Conservation (phyloP, 2,113 vertebrate species). For the Marmota monax region DNA sequence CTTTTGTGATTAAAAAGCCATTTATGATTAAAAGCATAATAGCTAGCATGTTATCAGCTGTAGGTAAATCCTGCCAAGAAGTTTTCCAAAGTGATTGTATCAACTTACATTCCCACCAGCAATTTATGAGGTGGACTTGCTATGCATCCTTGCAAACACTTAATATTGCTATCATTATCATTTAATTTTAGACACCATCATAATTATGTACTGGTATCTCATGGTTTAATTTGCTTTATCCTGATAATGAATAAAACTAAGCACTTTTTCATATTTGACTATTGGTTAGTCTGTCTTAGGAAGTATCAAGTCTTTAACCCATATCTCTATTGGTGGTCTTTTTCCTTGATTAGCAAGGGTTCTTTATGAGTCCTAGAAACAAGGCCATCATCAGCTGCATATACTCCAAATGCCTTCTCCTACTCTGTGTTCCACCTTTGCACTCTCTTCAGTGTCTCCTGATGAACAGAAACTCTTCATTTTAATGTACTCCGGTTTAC, state of each 20-base stretch:
- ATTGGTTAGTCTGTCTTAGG: neutral
- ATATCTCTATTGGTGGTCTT: too few relatives aligned
- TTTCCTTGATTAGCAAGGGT: too few relatives aligned
- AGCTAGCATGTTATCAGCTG: neutral
- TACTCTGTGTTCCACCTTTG: neutral
- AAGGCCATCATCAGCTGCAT: too few relatives aligned
- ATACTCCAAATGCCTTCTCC: neutral
- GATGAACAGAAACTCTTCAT: neutral
- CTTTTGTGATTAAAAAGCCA: too few relatives aligned
- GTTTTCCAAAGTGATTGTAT: neutral
- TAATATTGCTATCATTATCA: too few relatives aligned
- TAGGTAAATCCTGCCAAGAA: neutral
- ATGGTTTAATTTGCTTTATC: neutral
- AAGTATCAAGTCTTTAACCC: neutral
- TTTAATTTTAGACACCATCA: neutral
- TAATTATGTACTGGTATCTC: neutral
- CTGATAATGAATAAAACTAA: too few relatives aligned
- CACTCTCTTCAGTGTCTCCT: neutral
- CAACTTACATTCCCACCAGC: neutral
- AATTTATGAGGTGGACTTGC: neutral
- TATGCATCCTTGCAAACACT: neutral
- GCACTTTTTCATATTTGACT: neutral
- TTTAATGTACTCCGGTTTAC: neutral
- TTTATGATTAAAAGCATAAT: too few relatives aligned
- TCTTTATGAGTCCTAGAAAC: too few relatives aligned